Percentiles rank a stretch among this genome's conserved stretches.
Conservation (phyloP, 2,888 invertebrate genomes). For the Apamea sordens region DNA sequence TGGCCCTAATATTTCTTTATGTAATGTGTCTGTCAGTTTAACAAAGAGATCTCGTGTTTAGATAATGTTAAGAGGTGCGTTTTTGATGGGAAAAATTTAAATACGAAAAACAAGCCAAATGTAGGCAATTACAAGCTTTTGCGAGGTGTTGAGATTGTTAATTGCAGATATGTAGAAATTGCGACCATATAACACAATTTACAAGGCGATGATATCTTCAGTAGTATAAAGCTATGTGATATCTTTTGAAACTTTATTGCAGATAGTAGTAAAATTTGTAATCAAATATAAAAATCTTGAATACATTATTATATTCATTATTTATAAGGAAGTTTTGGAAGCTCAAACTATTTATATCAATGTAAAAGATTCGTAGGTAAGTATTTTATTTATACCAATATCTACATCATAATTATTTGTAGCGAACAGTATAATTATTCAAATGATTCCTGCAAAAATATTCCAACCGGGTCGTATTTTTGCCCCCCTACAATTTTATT, state of each 20-base stretch:
- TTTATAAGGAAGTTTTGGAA: neutral
- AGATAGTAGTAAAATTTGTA: neutral
- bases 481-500: slow-evolving; percentile 48
- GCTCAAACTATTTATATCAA: neutral
- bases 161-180: slow-evolving; percentile 12
- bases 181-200: slow-evolving; percentile 6
- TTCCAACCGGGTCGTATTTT: slow-evolving; percentile 31
- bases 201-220: slow-evolving; percentile 18
- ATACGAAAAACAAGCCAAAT: slow-evolving; percentile 37
- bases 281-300: slow-evolving; percentile 15
- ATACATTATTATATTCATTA: neutral
- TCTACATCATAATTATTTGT: slow-evolving; percentile 1
- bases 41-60: slow-evolving; percentile 64
- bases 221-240: neutral
- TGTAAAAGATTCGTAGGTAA: neutral
- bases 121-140: slow-evolving; percentile 48
- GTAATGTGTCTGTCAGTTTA: slow-evolving; percentile 60
- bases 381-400: neutral
- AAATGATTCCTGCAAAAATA: slow-evolving; percentile 33
- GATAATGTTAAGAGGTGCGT: slow-evolving; percentile 50
- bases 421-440: slow-evolving; percentile 31
- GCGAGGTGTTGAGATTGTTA: slow-evolving; percentile 52
- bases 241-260: slow-evolving; percentile 11
- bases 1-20: slow-evolving; percentile 62
- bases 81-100: slow-evolving; percentile 53